These are phyloP conservation scores for Apoderus coryli DNA, from an alignment of 2,888 invertebrate genomes.

Conservation along the genomic window DNA sequence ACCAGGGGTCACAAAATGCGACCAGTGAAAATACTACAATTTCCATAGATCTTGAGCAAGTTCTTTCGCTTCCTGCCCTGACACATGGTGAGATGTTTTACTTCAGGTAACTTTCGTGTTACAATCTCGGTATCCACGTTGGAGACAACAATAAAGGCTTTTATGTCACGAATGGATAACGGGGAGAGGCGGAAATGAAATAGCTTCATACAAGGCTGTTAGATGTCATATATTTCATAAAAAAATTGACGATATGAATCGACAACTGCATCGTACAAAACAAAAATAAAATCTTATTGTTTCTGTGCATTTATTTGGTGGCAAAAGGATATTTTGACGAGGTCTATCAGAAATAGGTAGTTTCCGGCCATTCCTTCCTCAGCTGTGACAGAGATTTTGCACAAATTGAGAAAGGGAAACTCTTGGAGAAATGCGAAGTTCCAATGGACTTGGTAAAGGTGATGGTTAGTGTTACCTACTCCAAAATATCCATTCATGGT, in stretches of 20 bases:
- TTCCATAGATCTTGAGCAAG: slow-evolving; percentile 12
- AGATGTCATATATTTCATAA: slow-evolving; percentile 11
- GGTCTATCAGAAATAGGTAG: slow-evolving; percentile 4
- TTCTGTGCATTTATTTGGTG: slow-evolving; percentile 6
- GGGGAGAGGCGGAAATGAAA: slow-evolving; percentile 17
- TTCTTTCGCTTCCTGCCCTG: slow-evolving; percentile 10
- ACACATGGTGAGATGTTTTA: slow-evolving; percentile 12
- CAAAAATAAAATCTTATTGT: slow-evolving; percentile 8
- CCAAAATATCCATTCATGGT: no score
- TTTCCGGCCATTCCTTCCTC: slow-evolving; percentile 6
- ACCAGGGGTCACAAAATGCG: neutral
- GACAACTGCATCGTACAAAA: slow-evolving; percentile 13
- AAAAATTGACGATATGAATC: slow-evolving; percentile 10
- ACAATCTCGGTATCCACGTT: slow-evolving; percentile 9
- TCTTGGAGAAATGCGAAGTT: slow-evolving; percentile 1
- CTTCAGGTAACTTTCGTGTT: slow-evolving; percentile 11
- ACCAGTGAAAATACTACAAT: slow-evolving; percentile 8
- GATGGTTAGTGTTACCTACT: no score
- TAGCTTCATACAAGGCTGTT: slow-evolving; percentile 17
- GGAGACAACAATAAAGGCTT: slow-evolving; percentile 6
- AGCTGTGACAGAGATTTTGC: slow-evolving; percentile 7
- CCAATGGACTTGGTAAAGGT: no score
- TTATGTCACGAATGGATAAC: slow-evolving; percentile 16
- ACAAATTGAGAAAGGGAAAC: slow-evolving; percentile 5
- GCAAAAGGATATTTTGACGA: slow-evolving; percentile 4